Base-by-base conservation (phyloP, 1,140 invertebrate genomes). In the Papilio polytes region DNA sequence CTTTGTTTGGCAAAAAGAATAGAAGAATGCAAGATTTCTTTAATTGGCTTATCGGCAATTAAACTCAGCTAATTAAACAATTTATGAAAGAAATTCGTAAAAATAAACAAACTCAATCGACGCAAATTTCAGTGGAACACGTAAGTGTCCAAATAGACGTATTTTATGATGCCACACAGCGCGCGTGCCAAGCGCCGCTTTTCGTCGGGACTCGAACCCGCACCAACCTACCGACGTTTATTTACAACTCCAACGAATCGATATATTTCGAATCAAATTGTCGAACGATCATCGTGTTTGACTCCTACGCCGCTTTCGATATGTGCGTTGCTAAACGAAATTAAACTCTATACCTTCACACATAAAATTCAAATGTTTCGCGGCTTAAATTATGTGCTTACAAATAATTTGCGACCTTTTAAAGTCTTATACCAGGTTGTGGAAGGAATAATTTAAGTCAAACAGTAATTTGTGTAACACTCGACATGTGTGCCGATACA, bases 181-280 rank as follows among this genome's bases (percentile, higher is more conserved):
- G 78, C 72, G 59, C 63, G 78, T 74, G 70, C 72, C 73, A 74
- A 74, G 74, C 79, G 83, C 53, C 81, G 80, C 82, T 76, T 74
- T 76, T 83, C 80, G 81, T 26, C 85, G 83, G 86, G 89, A 87
- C 85, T 89, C 90, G 90, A 91, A 93, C 89, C 87, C 79, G 84
- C 84, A 88, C 83, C 86, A 88, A 90, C 91, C 88, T 90, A 91
- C 89, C 85, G 83, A 85, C 82, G 82, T 86, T 89, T 93, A 91
- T 94, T 94, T 92, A 92, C 90, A 92, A 86, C 91, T 80, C n/a
- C 79, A 84, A 82, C 85, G 82, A 78, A 81, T 82, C 90, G 87
- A 93, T 92, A 91, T 90, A 91, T 92, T 93, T 80, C 85, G 85
- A 89, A 91, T 93, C 91, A 91, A 92, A 91, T 92, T 91, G 92